Base-by-base conservation (phyloP, 2,888 invertebrate genomes). In the Sialis lutaria region DNA sequence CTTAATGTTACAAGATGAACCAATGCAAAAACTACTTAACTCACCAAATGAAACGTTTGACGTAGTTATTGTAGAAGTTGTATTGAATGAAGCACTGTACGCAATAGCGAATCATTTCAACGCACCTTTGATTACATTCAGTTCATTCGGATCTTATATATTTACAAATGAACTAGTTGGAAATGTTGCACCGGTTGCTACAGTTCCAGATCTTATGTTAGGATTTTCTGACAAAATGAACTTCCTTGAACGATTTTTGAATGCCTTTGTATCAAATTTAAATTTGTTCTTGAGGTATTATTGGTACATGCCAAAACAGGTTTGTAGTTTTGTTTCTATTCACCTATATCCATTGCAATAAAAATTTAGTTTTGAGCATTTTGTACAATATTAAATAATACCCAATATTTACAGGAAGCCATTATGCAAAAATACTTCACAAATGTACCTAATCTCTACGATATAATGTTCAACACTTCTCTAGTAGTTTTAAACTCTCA, bases 221-320 rank as follows among this genome's bases (percentile, higher is more conserved):
- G 58, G 63, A 4, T 67, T 58, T 46, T 54, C 62, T 39, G 64
- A 70, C 30, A 57, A 57, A 44, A 70, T 72, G 61, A 70, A 61
- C 37, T 75, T 80, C 51, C 58, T 60, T 55, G 67, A 72, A 53
- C 59, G 79, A 51, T 42, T 74, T 1, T 57, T 64, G 22, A 79
- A 77, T 54, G 60, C 69, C 0, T 63, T 65, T 1, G 55, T 35
- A 63, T 73, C 32, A 22, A 22, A 22, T 22, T 4, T 22, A 2
- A 22, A 22, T 22, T 22, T 22, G 22, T 22, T 22, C 22, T 22
- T 22, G 4, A 22, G 22, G 22, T 4, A 22, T 22, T 22, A 22
- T 22, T 22, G 22, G 22, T 22, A 22, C 22, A 22, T 22, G 22
- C 22, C 22, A 22, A 22, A 22, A 22, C 22, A 47, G 22, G 22